Evolutionary conservation across 2,888 invertebrate species (phyloP), one percentile per base, ranked within the genome.

Genomic region (Folsomia manolachei): DNA sequence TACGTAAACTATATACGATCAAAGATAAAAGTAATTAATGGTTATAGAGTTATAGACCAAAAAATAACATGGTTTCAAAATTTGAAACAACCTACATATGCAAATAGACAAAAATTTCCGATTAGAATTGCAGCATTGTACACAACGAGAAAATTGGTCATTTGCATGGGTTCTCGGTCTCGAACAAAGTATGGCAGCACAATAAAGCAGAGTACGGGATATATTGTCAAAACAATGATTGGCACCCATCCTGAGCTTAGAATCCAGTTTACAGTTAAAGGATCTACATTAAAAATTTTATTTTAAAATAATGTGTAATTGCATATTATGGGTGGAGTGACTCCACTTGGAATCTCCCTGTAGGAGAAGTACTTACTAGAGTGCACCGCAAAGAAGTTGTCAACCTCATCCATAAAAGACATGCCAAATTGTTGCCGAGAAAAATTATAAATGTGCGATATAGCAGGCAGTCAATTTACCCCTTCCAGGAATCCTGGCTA

Each of bases 291-390:
- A n/a, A n/a, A n/a, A n/a, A n/a, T n/a, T n/a, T n/a, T n/a, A 19
- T 19, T 4, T 60, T 19, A 60, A 60, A 60, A 19, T 60, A 60
- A 11, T 9, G 51, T 51, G 14, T 51, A 51, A n/a, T 19, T n/a
- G 23, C n/a, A 60, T n/a, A 21, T n/a, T 60, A 60, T 39, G 60
- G 11, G 69, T 68, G n/a, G n/a, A n/a, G n/a, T n/a, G n/a, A n/a
- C n/a, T n/a, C n/a, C n/a, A n/a, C n/a, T n/a, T n/a, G n/a, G n/a
- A n/a, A n/a, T n/a, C n/a, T n/a, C n/a, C n/a, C n/a, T n/a, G n/a
- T n/a, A n/a, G n/a, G n/a, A n/a, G n/a, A n/a, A 39, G 39, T 39
- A 39, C 39, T 39, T 9, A 39, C 14, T 39, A 39, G 4, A 9
- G 39, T 39, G 14, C 39, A 39, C 14, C 39, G 39, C 14, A 39